A percentile compares a stretch with the other conserved stretches of the same genome.
These are phyloP conservation scores for Holotrichia oblita DNA, from an alignment of 1,140 invertebrate species.

Conservation along the genomic window DNA sequence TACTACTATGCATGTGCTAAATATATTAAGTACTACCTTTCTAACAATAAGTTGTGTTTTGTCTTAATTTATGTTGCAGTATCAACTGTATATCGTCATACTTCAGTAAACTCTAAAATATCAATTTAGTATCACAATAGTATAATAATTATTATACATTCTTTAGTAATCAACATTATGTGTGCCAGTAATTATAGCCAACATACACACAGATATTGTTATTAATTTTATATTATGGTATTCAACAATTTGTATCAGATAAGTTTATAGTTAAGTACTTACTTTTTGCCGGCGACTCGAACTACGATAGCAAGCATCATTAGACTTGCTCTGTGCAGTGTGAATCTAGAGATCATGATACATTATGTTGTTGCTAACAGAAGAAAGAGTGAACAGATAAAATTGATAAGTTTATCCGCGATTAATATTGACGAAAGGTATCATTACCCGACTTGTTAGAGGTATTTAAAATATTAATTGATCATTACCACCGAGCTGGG, in stretches of 20 bases:
- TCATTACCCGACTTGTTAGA: slow-evolving; percentile 33
- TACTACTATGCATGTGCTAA: too few relatives aligned
- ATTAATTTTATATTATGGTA: slow-evolving; percentile 3
- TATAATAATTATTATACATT: too few relatives aligned
- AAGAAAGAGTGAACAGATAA: slow-evolving; percentile 29
- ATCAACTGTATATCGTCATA: too few relatives aligned
- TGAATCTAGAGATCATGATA: background rate
- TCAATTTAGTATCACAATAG: too few relatives aligned
- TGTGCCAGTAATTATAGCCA: background rate
- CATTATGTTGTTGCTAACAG: background rate
- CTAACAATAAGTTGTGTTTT: too few relatives aligned
- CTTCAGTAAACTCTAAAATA: too few relatives aligned
- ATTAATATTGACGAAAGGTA: slow-evolving; percentile 40
- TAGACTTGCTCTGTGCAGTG: background rate
- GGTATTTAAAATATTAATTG: slow-evolving; percentile 41
- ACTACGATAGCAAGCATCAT: background rate
- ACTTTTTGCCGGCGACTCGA: background rate
- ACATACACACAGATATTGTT: background rate
- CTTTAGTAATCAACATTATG: too few relatives aligned
- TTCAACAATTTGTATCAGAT: slow-evolving; percentile 7
- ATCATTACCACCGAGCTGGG: slow-evolving; percentile 37
- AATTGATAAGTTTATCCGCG: slow-evolving; percentile 40
- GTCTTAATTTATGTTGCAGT: too few relatives aligned
- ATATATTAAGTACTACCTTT: too few relatives aligned
- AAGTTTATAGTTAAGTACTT: background rate